Evolutionary conservation across 2,113 vertebrate species (phyloP), one percentile per base, ranked within the genome.

Genomic region (Hemiscyllium ocellatum): DNA sequence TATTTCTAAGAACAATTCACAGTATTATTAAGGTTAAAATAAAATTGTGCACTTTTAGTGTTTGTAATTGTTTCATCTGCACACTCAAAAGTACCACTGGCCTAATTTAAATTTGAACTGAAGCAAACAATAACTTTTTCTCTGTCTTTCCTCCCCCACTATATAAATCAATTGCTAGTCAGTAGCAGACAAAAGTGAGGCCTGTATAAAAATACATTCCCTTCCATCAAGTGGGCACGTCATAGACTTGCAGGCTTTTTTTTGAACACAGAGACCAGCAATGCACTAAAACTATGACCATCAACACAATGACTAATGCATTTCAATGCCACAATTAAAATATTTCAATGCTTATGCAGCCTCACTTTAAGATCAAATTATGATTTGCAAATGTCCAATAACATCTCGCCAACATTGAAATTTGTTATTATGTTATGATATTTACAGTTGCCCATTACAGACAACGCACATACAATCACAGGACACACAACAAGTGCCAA

Each of bases 291-390:
- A 66, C 65, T 47, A 68, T 37, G 90, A 93, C 61, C 7, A 94
- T 68, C 52, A 24, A 24, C n/a, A 42, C 91, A 69, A 8, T 94
- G 66, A 50, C 65, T 13, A 70, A 42, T 26, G n/a, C n/a, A 68
- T 94, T 94, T 68, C 90, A 68, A 66, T 37, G 61, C 1, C 17
- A 91, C 89, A 93, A 93, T 66, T 93, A 94, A 69, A 47, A 42
- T 66, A 37, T 12, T 22, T 94, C 19, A 29, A 89, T 24, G 1
- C 42, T n/a, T 47, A 66, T 69, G n/a, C n/a, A 94, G 91, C 65
- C 66, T 94, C n/a, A 94, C 24, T 94, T 70, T 94, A 94, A 94
- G n/a, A 70, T 47, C 66, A 70, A 15, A 50, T 94, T 94, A 94
- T 42, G 69, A 20, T 24, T 94, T 69, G 37, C 3, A 69, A 24